Evolutionary conservation across 2,113 vertebrate species (phyloP).

Genomic region (Oncorhynchus keta): DNA sequence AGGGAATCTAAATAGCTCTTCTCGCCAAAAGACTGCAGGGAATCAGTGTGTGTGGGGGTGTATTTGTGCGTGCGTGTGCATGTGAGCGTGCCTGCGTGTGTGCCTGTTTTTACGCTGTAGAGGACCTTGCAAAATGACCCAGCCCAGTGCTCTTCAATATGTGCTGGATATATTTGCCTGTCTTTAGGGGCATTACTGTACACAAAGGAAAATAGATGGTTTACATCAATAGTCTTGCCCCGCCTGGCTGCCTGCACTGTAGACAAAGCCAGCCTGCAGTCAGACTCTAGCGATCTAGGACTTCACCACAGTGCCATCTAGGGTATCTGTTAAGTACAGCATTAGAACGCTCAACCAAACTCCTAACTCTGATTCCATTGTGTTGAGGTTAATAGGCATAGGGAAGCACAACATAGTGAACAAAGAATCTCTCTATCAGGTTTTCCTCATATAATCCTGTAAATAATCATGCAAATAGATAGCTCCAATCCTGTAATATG

Average conservation of each 20-base stretch:
- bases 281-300: slow-evolving; percentile 16
- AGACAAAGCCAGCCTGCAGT: slow-evolving; percentile 60
- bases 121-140: slow-evolving; percentile 56
- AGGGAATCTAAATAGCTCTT: slow-evolving; percentile 72
- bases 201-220: slow-evolving; percentile 50
- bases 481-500: too few relatives aligned
- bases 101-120: slow-evolving; percentile 41
- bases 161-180: slow-evolving; percentile 59
- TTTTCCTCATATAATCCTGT: background rate
- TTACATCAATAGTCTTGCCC: slow-evolving; percentile 32
- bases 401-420: background rate
- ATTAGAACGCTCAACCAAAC: slow-evolving; percentile 5
- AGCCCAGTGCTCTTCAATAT: slow-evolving; percentile 47
- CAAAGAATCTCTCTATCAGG: background rate
- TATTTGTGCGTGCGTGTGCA: slow-evolving; percentile 34
- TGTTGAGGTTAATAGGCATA: background rate
- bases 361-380: slow-evolving; percentile 18
- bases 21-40: slow-evolving; percentile 75
- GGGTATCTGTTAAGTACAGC: slow-evolving; percentile 25
- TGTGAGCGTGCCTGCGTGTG: background rate
- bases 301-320: slow-evolving; percentile 73
- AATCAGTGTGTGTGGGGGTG: slow-evolving; percentile 64
- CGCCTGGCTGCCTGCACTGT: slow-evolving; percentile 43
- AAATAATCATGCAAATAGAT: background rate
- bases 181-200: slow-evolving; percentile 69